Conservation (phyloP, 2,888 invertebrate genomes). For the Pyrochroa serraticornis region DNA sequence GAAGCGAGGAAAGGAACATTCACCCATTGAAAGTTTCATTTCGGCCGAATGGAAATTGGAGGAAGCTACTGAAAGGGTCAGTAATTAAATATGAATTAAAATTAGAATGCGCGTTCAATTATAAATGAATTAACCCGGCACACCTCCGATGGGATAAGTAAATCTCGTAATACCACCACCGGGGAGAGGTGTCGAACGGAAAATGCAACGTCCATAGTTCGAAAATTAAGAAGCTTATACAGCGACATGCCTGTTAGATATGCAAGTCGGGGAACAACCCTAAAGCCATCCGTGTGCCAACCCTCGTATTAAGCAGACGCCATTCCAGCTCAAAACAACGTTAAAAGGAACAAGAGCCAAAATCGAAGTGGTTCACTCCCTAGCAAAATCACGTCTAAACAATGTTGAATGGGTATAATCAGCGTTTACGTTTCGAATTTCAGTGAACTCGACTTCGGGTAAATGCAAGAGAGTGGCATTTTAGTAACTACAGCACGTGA, state of each 20-base stretch:
- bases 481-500: conserved; percentile 19
- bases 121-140: conserved; percentile 14
- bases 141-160: not conserved
- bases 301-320: too few relatives aligned
- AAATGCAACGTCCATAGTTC: too few relatives aligned
- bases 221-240: too few relatives aligned
- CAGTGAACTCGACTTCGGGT: conserved; percentile 1
- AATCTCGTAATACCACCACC: conserved; percentile 6
- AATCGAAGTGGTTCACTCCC: too few relatives aligned
- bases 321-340: too few relatives aligned
- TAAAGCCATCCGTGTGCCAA: too few relatives aligned
- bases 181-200: too few relatives aligned
- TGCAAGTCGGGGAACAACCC: too few relatives aligned
- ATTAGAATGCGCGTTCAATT: conserved; percentile 16
- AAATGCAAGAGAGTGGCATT: conserved; percentile 7
- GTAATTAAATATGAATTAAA: conserved; percentile 21
- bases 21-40: conserved; percentile 7
- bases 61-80: conserved; percentile 14
- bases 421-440: not conserved
- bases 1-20: too few relatives aligned
- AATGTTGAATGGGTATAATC: conserved; percentile 1
- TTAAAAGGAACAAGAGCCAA: too few relatives aligned
- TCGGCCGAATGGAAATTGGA: conserved; percentile 3
- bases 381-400: conserved; percentile 2
- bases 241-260: too few relatives aligned